Evolutionary conservation across 2,888 invertebrate genomes (phyloP), one percentile per base, ranked within the genome.

Genomic region (Microdon myrmicae): DNA sequence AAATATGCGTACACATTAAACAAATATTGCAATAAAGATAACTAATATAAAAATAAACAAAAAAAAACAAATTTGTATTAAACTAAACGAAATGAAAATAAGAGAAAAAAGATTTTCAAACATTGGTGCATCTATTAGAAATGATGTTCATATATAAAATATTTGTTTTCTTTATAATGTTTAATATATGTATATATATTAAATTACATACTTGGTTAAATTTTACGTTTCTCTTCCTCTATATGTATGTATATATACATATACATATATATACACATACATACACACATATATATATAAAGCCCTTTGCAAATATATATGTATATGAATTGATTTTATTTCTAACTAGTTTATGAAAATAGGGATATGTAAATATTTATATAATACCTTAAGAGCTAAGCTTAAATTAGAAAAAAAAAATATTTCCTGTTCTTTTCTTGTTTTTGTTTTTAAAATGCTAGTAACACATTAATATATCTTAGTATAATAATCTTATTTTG

Each of bases 61-160:
- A 68, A 43, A 67, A 68, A 71, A 59, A 60, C 68, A 69, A 73
- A 69, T 68, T 73, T 64, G 76, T 80, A 80, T 75, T 61, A 64
- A 71, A 71, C 67, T 61, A 48, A 56, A 72, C 47, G 69, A 72
- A 67, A 78, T 77, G 81, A 81, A 64, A 68, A 68, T 61, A 68
- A 66, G 69, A 67, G 68, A 70, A 67, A 66, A 49, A 53, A 66
- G 67, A 68, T 55, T 71, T 71, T 71, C 71, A 72, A 73, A 73
- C 71, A 70, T 68, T 68, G 72, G 64, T 64, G 64, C 64, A 47
- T 58, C 51, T 51, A 47, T 64, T 58, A 58, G 58, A 58, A 58
- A 64, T 58, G 45, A 45, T n/a, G 43, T 64, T 54, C 31, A 34
- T 28, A 32, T 44, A 16, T 28, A 38, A 37, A 39, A 47, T 47